A percentile compares a stretch with the other conserved stretches of the same genome.
Conservation (phyloP, 2,888 invertebrate genomes). For the Scaptomyza tumidula region DNA sequence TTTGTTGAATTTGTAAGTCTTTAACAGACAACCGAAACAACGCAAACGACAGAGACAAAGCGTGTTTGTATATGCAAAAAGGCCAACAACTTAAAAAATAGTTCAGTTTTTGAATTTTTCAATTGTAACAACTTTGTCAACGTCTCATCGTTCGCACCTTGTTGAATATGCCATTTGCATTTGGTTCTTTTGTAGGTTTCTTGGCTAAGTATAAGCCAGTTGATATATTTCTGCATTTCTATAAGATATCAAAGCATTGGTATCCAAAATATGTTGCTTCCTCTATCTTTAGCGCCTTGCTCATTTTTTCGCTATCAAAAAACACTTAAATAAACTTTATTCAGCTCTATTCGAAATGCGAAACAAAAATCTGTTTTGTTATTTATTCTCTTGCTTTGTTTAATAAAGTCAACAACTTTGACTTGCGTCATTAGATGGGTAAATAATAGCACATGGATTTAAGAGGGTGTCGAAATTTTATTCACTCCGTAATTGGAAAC, state of each 20-base stretch:
- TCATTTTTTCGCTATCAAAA: neutral
- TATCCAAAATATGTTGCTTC: neutral
- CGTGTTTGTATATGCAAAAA: constrained; percentile 61
- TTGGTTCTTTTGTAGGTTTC: constrained; percentile 8
- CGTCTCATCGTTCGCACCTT: constrained; percentile 50
- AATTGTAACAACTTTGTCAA: constrained; percentile 56
- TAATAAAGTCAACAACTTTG: constrained; percentile 10
- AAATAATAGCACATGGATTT: too few relatives aligned
- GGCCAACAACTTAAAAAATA: constrained; percentile 72
- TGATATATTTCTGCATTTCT: neutral
- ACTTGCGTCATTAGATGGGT: neutral
- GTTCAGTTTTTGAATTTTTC: constrained; percentile 74
- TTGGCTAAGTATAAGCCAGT: neutral
- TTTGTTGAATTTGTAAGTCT: too few relatives aligned
- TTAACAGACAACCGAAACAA: too few relatives aligned
- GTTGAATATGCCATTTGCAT: constrained; percentile 28
- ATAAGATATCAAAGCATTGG: neutral
- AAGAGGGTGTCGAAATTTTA: too few relatives aligned
- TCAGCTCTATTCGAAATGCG: neutral
- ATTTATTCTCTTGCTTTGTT: constrained; percentile 6
- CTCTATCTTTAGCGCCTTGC: neutral
- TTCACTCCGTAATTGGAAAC: too few relatives aligned
- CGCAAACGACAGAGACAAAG: constrained; percentile 1
- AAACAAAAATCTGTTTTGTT: constrained; percentile 19
- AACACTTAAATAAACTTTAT: constrained; percentile 39